Conservation (phyloP, 37 sponge, comb jelly and placozoan genomes). For the Spongilla lacustris region DNA sequence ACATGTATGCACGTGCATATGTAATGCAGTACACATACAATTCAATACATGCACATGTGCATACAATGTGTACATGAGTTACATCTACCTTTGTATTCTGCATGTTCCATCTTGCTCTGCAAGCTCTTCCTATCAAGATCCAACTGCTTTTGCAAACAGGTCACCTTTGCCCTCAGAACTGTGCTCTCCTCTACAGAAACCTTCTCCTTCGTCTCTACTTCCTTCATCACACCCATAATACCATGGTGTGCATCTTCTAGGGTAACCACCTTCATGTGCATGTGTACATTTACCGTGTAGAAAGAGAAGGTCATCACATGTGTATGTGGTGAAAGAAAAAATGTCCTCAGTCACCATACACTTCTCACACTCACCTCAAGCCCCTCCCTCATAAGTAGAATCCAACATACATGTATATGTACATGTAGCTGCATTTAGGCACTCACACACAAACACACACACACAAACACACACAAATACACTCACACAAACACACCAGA, state of each 20-base stretch:
- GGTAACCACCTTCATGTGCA: too few species aligned
- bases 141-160: constrained; percentile 73
- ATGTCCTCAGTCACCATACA: too few species aligned
- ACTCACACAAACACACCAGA: too few species aligned
- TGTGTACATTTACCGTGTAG: too few species aligned
- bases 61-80: not conserved
- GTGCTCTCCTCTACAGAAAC: constrained; percentile 42
- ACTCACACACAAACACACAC: too few species aligned
- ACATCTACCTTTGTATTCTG: not conserved
- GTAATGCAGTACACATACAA: too few species aligned
- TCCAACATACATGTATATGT: not conserved
- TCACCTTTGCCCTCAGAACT: constrained; percentile 81
- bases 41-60: not conserved
- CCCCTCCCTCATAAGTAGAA: too few species aligned
- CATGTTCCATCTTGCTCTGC: not conserved
- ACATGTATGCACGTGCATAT: not conserved
- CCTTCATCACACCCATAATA: not conserved
- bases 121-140: not conserved
- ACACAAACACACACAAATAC: too few species aligned
- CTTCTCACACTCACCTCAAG: too few species aligned
- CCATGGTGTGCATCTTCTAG: not conserved
- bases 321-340: too few species aligned
- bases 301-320: too few species aligned
- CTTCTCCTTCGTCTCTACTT: not conserved
- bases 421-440: too few species aligned